Percentiles rank a stretch among this genome's conserved stretches.
phyloP scores from a whole-genome alignment of 2,113 vertebrate genomes.

The Amblyopsis rosae region DNA sequence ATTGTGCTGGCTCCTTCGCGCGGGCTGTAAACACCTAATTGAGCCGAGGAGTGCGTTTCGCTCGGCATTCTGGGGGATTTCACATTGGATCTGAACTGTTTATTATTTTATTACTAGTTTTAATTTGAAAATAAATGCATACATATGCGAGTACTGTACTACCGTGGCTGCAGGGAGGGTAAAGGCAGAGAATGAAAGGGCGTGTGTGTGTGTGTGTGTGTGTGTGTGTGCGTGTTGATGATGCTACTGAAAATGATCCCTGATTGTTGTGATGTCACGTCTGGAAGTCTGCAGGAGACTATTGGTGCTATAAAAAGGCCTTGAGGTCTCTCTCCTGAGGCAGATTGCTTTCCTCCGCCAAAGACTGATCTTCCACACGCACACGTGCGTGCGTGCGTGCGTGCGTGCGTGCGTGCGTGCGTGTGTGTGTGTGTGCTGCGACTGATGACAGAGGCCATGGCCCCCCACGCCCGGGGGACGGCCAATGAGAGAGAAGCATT shows the following conservation, averaged over 20 bases:
- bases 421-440: slow-evolving; percentile 51
- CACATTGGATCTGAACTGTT: slow-evolving; percentile 70
- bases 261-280: slow-evolving; percentile 79
- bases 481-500: slow-evolving; percentile 83
- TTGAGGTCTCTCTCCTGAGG: slow-evolving; percentile 70
- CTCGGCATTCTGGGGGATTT: slow-evolving; percentile 87
- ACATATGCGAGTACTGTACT: neutral
- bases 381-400: slow-evolving; percentile 17
- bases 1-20: slow-evolving; percentile 88
- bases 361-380: slow-evolving; percentile 58
- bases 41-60: slow-evolving; percentile 83
- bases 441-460: slow-evolving; percentile 79
- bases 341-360: slow-evolving; percentile 76
- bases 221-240: slow-evolving; percentile 33
- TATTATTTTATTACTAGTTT: slow-evolving; percentile 80
- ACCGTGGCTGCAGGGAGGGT: neutral
- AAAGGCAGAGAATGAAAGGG: neutral
- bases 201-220: slow-evolving; percentile 4
- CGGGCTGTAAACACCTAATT: slow-evolving; percentile 97
- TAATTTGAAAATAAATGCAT: slow-evolving; percentile 35
- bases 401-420: slow-evolving; percentile 14
- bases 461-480: slow-evolving; percentile 77
- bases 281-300: slow-evolving; percentile 63
- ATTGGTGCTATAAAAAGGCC: slow-evolving; percentile 73
- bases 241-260: slow-evolving; percentile 65